Conservation (phyloP, 2,888 invertebrate species). For the Pandemis heparana region DNA sequence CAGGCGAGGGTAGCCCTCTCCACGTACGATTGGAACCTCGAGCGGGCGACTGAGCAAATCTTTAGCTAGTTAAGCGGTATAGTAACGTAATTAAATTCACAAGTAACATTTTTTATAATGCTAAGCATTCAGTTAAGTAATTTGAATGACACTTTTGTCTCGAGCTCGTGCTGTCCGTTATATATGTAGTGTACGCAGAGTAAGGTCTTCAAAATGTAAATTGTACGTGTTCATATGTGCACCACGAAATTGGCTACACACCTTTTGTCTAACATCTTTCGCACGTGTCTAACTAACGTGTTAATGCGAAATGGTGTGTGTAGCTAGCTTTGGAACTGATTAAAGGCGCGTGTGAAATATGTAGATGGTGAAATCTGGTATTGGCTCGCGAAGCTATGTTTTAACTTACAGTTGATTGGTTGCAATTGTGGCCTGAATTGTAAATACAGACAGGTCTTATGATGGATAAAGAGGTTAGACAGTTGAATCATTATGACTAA, state of each 20-base stretch:
- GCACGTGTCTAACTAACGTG: not conserved
- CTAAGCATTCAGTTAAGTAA: conserved; percentile 40
- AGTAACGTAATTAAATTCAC: conserved; percentile 36
- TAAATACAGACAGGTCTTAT: too few species aligned
- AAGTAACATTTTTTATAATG: conserved; percentile 37
- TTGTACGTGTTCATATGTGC: not conserved
- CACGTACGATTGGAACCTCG: conserved; percentile 96
- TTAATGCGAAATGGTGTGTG: not conserved
- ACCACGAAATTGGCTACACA: not conserved
- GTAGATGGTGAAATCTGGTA: too few species aligned
- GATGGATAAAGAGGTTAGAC: too few species aligned
- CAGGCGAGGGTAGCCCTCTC: conserved; percentile 96
- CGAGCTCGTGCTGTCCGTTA: conserved; percentile 25
- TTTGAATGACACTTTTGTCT: not conserved
- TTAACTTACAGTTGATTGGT: too few species aligned
- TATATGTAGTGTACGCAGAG: not conserved
- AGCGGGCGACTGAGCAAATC: conserved; percentile 93
- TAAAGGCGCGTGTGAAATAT: not conserved
- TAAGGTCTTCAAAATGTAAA: not conserved
- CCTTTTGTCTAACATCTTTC: not conserved
- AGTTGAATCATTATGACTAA: too few species aligned
- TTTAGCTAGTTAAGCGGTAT: conserved; percentile 64
- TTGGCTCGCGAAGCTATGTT: too few species aligned
- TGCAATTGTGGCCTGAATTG: too few species aligned
- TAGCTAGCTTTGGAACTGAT: not conserved